phyloP scores from a whole-genome alignment of 2,797 vertebrate genomes.

The Lagorchestes hirsutus region DNA sequence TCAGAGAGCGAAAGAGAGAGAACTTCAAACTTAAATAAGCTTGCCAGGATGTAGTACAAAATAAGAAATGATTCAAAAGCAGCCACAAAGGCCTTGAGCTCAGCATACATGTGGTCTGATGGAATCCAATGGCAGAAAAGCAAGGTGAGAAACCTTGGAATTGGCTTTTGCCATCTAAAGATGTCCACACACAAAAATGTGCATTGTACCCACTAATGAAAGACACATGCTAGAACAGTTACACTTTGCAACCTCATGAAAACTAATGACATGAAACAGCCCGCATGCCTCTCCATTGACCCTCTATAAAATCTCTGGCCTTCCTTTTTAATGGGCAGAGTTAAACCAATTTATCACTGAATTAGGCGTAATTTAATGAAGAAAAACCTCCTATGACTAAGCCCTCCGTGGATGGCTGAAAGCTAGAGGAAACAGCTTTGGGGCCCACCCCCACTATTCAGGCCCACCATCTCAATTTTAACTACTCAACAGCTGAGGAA shows the following conservation, averaged over 20 bases:
- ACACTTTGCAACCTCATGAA: conserved; percentile 75
- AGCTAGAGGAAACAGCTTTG: conserved; percentile 58
- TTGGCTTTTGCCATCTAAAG: conserved; percentile 71
- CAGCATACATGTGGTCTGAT: conserved; percentile 76
- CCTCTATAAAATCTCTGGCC: conserved; percentile 75
- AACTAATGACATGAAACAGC: conserved; percentile 81
- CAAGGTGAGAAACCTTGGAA: conserved; percentile 69
- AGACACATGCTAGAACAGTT: conserved; percentile 79
- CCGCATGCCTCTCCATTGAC: conserved; percentile 72
- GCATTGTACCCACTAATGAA: conserved; percentile 79
- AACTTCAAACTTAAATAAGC: conserved; percentile 39
- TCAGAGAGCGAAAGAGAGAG: conserved; percentile 57
- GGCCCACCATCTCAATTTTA: conserved; percentile 56
- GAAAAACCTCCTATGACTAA: conserved; percentile 68
- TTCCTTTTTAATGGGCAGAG: conserved; percentile 80
- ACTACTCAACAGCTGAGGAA: conserved; percentile 36
- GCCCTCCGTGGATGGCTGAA: conserved; percentile 60
- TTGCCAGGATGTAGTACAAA: conserved; percentile 63
- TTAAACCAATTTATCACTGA: conserved; percentile 83
- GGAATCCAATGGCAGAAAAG: conserved; percentile 72
- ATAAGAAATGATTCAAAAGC: conserved; percentile 74
- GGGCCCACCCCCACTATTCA: conserved; percentile 1
- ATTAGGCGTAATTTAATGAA: conserved; percentile 82
- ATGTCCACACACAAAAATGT: conserved; percentile 71
- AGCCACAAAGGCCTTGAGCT: conserved; percentile 56